A percentile compares a stretch with the other conserved stretches of the same genome.
Evolutionary conservation across 2,797 vertebrate species (phyloP).

Genomic region (Phylloscopus collybita): DNA sequence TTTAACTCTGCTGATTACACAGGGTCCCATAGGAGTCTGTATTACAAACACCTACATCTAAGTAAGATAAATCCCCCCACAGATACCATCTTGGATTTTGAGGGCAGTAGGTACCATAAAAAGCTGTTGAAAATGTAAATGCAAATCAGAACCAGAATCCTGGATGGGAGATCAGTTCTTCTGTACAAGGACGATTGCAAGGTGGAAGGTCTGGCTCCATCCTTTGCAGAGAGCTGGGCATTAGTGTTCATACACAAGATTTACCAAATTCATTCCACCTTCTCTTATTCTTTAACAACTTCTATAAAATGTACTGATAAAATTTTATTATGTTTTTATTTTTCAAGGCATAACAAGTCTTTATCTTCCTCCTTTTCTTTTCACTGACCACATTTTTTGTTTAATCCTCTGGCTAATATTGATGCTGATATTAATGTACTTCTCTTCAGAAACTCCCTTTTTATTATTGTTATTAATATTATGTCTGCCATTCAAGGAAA

Average conservation of each 20-base stretch:
- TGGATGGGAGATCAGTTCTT: background rate
- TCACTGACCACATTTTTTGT: background rate
- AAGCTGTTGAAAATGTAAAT: background rate
- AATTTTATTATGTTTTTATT: background rate
- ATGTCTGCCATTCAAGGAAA: background rate
- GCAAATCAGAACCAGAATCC: background rate
- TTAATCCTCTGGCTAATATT: constrained; percentile 1
- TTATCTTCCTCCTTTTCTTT: background rate
- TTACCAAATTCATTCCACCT: background rate
- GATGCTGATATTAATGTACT: background rate
- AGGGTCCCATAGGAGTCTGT: background rate
- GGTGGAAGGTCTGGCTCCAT: background rate
- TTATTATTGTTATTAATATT: background rate
- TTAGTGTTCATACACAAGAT: background rate
- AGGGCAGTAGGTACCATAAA: background rate
- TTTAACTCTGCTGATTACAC: background rate
- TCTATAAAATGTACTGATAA: background rate
- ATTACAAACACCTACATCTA: background rate
- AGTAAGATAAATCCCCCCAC: background rate
- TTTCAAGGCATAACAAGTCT: background rate
- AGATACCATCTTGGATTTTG: background rate
- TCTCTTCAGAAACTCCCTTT: background rate
- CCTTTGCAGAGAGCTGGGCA: background rate
- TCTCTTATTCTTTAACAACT: background rate
- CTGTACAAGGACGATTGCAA: background rate